Base-by-base conservation (phyloP, 2,797 vertebrate genomes). In the Channa striata region DNA sequence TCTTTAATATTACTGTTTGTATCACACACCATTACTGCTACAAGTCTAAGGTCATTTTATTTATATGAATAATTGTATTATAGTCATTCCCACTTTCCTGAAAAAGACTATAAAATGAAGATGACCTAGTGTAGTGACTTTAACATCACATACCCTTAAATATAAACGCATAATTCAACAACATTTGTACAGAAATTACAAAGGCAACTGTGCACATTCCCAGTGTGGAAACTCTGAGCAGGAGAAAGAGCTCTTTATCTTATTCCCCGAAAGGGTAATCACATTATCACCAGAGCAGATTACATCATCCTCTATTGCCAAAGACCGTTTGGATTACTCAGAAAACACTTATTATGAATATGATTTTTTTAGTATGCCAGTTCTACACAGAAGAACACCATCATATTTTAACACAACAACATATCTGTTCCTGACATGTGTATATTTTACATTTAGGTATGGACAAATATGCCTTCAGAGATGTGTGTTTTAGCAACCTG, bases 261-360 rank as follows among this genome's bases (percentile, higher is more conserved):
- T 2, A 17, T 56, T 5, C 12, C 43, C 19, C 5, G 1, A 37
- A 16, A 43, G 0, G 56, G 9, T 1, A 11, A 61, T 52, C 56
- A 78, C 43, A 46, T 48, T 1, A 47, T 82, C 82, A 62, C 60
- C 49, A 61, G 64, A 51, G 21, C 52, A 21, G 30, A 65, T 77
- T 30, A 74, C 39, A 12, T 40, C 39, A 21, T 39, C 42, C 23
- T n/a, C 0, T 5, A 20, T 5, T 52, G 19, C 2, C 20, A 12
- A 42, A 36, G 8, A 40, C 17, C 9, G 0, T n/a, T 56, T 37
- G 2, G 16, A 11, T 44, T 58, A 21, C 1, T 40, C 11, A 40
- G 39, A 40, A 16, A 40, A 5, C 5, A 40, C 39, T 40, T 40
- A 9, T 16, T n/a, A 30, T 17, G 13, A 10, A n/a, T 11, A 23